A percentile compares a stretch with the other conserved stretches of the same genome.
Evolutionary conservation across 2,888 invertebrate species (phyloP).

Genomic region (Nymphalis c-album): DNA sequence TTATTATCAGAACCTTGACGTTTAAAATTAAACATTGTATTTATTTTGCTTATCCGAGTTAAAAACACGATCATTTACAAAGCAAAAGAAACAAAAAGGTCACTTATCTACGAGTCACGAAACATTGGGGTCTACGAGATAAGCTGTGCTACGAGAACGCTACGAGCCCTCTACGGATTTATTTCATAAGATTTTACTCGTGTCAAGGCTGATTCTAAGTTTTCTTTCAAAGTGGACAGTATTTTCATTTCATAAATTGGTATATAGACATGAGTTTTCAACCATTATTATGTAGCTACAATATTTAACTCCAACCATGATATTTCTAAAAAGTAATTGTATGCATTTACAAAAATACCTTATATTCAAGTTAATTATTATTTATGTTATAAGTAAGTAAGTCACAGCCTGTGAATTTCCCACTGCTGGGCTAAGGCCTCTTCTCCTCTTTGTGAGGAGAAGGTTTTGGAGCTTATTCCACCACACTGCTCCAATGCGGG

Average conservation of each 20-base stretch:
- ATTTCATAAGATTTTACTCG: slow-evolving; percentile 4
- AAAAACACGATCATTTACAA: neutral
- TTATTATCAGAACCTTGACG: neutral
- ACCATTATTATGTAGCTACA: no score
- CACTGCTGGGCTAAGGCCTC: no score
- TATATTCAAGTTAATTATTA: no score
- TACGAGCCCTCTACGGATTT: slow-evolving; percentile 13
- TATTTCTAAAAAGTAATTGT: no score
- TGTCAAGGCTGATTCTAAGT: neutral
- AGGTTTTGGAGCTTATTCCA: no score
- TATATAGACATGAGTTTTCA: no score
- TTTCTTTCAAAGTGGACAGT: neutral
- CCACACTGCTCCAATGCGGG: no score
- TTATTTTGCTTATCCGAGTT: neutral
- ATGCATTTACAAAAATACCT: no score
- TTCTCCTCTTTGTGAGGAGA: no score
- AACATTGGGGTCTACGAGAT: slow-evolving; percentile 12
- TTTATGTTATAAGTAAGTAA: no score
- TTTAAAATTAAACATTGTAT: neutral
- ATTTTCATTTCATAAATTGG: neutral
- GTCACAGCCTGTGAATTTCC: no score
- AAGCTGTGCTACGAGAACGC: slow-evolving; percentile 8
- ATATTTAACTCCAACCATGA: no score
- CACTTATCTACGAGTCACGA: slow-evolving; percentile 8
- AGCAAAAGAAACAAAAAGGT: slow-evolving; percentile 7